Evolutionary conservation across 2,888 invertebrate genomes (phyloP), one percentile per base, ranked within the genome.

Genomic region (Calliphora vomitoria): DNA sequence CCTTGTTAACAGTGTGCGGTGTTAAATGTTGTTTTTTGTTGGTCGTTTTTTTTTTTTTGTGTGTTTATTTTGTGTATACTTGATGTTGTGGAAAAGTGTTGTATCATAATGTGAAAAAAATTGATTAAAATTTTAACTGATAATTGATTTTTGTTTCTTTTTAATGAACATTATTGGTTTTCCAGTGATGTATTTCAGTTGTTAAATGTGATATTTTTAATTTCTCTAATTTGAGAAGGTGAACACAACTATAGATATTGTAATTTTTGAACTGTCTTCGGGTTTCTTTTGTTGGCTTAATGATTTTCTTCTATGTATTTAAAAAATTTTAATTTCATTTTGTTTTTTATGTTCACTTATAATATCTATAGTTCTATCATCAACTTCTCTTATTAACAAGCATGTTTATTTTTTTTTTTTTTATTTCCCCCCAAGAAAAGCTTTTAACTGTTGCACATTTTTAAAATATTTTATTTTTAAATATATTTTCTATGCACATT

Each of bases 1-100:
- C 79, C 71, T 81, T 68, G 58, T 68, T 85, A 68, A 64, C 18
- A 85, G 80, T 78, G 69, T 81, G 84, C 81, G 82, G 68, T 66
- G 64, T 75, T 83, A 66, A 80, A 82, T 81, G 69, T 74, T 80
- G 50, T 85, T 75, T 78, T 85, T 69, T 53, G 58, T 85, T 85
- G 25, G 38, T 35, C 18, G 55, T 55, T 53, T 69, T 81, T 64
- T 72, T 81, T 58, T 58, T 13, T n/a, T n/a, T n/a, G n/a, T 76
- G 20, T 31, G 35, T 80, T 88, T 82, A 75, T 76, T 84, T 85
- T 87, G 90, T 91, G 92, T 91, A 92, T 91, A 90, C 91, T 93
- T 91, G 92, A 91, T 93, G 92, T 93, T 92, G 92, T 93, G 91
- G 94, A 91, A 91, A 90, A 91, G 90, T 92, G 91, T 91, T 90